Evolutionary conservation across 2,888 invertebrate species (phyloP).

Genomic region (Eilema sororculum): DNA sequence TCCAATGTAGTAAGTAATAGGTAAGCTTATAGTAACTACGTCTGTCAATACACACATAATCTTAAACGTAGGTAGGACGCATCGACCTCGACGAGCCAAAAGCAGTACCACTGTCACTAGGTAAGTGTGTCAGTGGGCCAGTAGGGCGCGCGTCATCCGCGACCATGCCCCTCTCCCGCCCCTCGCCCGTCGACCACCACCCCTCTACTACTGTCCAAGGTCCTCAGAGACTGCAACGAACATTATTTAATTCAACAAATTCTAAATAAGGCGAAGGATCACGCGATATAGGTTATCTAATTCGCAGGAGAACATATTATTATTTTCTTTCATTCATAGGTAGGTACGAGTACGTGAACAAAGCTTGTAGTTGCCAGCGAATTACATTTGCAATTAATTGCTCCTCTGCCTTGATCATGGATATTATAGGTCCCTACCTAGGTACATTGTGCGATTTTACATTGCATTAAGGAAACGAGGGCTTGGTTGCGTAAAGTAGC

Average conservation of each 20-base stretch:
- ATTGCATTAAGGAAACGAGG: neutral
- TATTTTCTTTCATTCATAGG: neutral
- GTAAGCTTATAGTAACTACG: conserved; percentile 31
- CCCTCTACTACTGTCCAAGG: conserved; percentile 75
- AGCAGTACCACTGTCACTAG: conserved; percentile 87
- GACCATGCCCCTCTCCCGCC: conserved; percentile 73
- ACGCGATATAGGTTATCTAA: conserved; percentile 26
- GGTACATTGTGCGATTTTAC: neutral
- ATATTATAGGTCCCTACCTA: neutral
- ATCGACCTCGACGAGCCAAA: conserved; percentile 85
- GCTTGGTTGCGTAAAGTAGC: neutral
- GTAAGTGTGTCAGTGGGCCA: conserved; percentile 87
- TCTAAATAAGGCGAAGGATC: conserved; percentile 57
- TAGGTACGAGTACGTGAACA: neutral
- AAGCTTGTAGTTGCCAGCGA: neutral
- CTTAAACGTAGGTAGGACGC: conserved; percentile 79
- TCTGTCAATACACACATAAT: conserved; percentile 54
- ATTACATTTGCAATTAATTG: neutral
- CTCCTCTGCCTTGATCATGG: neutral
- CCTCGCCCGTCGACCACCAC: conserved; percentile 49
- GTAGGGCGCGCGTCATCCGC: conserved; percentile 86
- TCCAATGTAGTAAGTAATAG: conserved; percentile 6
- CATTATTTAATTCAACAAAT: conserved; percentile 66
- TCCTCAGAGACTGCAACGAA: conserved; percentile 79
- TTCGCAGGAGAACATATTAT: neutral